A percentile compares a stretch with the other conserved stretches of the same genome.
Evolutionary conservation across 2,888 invertebrate species (phyloP).

Genomic region (Enchytraeus crypticus): DNA sequence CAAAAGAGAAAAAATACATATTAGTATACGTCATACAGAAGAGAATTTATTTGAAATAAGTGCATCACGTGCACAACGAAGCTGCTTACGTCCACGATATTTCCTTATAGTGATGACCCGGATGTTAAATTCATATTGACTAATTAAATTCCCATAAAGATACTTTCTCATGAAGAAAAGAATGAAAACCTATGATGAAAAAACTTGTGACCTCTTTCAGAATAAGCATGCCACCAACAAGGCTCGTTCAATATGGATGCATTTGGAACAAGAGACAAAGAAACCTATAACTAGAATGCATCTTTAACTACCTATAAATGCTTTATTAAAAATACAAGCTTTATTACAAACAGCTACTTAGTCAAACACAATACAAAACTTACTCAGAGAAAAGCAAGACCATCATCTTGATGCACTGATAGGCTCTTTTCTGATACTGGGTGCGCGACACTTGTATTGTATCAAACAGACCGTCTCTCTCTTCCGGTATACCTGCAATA

Average conservation of each 20-base stretch:
- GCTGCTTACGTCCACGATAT: no score
- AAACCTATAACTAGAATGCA: not conserved
- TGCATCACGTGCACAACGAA: no score
- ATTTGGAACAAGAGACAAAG: not conserved
- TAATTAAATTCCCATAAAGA: no score
- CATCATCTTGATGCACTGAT: constrained; percentile 91
- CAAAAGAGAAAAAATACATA: no score
- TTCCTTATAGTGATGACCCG: no score
- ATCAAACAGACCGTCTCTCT: constrained; percentile 83
- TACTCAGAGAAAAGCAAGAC: constrained; percentile 72
- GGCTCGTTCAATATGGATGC: not conserved
- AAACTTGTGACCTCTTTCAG: no score
- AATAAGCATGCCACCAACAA: no score
- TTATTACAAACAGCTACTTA: not conserved
- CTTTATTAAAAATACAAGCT: not conserved
- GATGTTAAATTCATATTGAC: no score
- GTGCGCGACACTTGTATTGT: constrained; percentile 83
- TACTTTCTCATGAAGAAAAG: no score
- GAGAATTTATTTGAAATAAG: no score
- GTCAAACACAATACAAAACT: constrained; percentile 24
- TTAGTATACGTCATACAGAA: no score
- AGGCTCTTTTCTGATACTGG: constrained; percentile 90
- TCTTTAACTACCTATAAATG: not conserved
- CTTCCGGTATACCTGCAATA: constrained; percentile 68
- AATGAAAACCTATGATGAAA: no score